phyloP scores from a whole-genome alignment of 2,113 vertebrate species.

The Nematolebias whitei region DNA sequence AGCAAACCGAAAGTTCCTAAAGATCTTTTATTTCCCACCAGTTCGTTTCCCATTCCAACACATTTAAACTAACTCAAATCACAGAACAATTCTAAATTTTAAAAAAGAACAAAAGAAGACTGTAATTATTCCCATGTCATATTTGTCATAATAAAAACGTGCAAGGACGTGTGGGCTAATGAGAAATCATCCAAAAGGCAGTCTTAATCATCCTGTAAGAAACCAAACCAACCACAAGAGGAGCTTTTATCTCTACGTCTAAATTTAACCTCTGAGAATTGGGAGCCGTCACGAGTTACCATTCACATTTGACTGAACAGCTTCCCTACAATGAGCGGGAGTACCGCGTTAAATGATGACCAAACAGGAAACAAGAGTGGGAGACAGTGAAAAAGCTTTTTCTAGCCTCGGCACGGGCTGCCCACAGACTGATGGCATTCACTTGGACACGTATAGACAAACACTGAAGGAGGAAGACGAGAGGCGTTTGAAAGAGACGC shows the following conservation, averaged over 20 bases:
- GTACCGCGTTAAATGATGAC: slow-evolving; percentile 28
- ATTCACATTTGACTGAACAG: slow-evolving; percentile 25
- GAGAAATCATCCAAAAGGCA: slow-evolving; percentile 3
- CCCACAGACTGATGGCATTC: slow-evolving; percentile 43
- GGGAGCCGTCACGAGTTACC: slow-evolving; percentile 3
- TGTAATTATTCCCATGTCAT: background rate
- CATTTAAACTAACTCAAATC: background rate
- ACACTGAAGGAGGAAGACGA: slow-evolving; percentile 32
- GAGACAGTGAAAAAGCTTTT: slow-evolving; percentile 41
- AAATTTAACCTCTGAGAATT: background rate
- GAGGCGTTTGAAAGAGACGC: slow-evolving; percentile 43
- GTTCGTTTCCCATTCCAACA: background rate
- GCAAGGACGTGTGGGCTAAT: slow-evolving; percentile 12
- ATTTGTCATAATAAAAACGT: slow-evolving; percentile 2
- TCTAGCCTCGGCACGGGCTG: slow-evolving; percentile 11
- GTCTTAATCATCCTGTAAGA: slow-evolving; percentile 5
- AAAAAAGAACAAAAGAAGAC: background rate
- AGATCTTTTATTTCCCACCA: too few species aligned
- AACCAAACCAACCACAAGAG: background rate
- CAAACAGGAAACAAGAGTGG: slow-evolving; percentile 52
- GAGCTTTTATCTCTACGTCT: slow-evolving; percentile 3
- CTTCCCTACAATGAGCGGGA: slow-evolving; percentile 20
- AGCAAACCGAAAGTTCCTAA: too few species aligned
- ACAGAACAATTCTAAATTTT: too few species aligned
- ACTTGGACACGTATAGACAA: slow-evolving; percentile 18